A percentile compares a stretch with the other conserved stretches of the same genome.
These are phyloP conservation scores for Dasyprocta punctata DNA, from an alignment of 2,113 vertebrate species.

Conservation along the genomic window DNA sequence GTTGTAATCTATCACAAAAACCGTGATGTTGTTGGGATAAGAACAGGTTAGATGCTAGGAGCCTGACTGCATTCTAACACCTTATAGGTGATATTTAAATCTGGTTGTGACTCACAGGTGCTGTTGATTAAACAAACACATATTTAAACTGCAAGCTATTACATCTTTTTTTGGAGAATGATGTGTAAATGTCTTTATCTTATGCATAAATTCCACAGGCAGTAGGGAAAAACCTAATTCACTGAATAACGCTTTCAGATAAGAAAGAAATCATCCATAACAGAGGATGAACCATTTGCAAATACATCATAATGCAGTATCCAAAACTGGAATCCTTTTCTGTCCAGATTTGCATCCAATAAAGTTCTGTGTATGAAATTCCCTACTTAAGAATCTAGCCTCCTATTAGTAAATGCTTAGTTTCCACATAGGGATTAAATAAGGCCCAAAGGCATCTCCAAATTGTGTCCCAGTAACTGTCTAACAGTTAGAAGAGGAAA, in stretches of 20 bases:
- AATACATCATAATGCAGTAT: constrained; percentile 47
- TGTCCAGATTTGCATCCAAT: constrained; percentile 61
- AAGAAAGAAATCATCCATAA: neutral
- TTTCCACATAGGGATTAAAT: constrained; percentile 65
- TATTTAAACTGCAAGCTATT: constrained; percentile 40
- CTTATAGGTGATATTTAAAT: constrained; percentile 31
- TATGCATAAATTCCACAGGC: constrained; percentile 35
- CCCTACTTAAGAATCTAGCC: constrained; percentile 26
- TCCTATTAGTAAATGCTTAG: constrained; percentile 61
- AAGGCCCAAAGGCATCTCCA: constrained; percentile 55
- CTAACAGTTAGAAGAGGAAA: constrained; percentile 73
- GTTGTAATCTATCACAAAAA: neutral
- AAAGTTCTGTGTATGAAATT: constrained; percentile 60
- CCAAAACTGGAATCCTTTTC: constrained; percentile 62
- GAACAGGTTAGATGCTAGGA: neutral
- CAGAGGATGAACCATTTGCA: neutral
- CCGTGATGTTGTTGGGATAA: neutral
- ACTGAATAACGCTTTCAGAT: constrained; percentile 2
- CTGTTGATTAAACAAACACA: constrained; percentile 21
- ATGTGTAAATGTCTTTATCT: constrained; percentile 1
- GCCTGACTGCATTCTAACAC: neutral
- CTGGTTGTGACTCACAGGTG: neutral
- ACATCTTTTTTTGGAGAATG: constrained; percentile 2
- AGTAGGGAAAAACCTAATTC: neutral
- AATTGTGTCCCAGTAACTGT: constrained; percentile 71